Base-by-base conservation (phyloP, 2,113 vertebrate species). In the Caranx ignobilis region DNA sequence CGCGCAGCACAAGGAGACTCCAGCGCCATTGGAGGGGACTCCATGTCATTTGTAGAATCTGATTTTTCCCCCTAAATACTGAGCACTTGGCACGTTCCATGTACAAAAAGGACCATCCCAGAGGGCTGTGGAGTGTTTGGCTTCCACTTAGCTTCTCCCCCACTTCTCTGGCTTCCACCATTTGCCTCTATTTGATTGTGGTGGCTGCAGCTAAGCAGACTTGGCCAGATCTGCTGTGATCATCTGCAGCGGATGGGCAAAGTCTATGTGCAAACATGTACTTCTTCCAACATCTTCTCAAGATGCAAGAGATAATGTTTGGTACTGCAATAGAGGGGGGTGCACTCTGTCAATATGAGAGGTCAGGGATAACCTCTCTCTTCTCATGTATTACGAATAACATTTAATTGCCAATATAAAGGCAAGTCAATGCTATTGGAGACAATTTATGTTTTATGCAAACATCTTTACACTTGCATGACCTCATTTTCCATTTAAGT, bases 91-190 rank as follows among this genome's bases (percentile, higher is more conserved):
- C 88, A 94, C 81, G 86, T 73, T 76, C 69, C 34, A 15, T 48
- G 80, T 66, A 84, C 77, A 85, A 86, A 91, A 89, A 79, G 59
- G 77, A 48, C n/a, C 11, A 54, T 90, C 91, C 88, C 88, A 59
- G 57, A 86, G 81, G 90, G 62, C 62, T 11, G 37, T 71, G 52
- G 75, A 89, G 81, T 92, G 86, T 92, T 87, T 87, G 88, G 80
- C 87, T 94, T 94, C 94, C 88, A 94, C 91, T 95, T 94, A 93
- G 79, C 74, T 68, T 80, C 52, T 35, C 62, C 78, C 74, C 82
- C 59, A 43, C 41, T 74, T 85, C 55, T 75, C 45, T 59, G 69
- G 50, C 79, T 77, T 77, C 37, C 35, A 55, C 68, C 68, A 62
- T 81, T 90, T 77, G 81, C 82, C 74, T 83, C 68, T 71, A 76